A percentile compares a stretch with the other conserved stretches of the same genome.
Conservation (phyloP, 2,113 vertebrate genomes). For the Spermophilus dauricus region DNA sequence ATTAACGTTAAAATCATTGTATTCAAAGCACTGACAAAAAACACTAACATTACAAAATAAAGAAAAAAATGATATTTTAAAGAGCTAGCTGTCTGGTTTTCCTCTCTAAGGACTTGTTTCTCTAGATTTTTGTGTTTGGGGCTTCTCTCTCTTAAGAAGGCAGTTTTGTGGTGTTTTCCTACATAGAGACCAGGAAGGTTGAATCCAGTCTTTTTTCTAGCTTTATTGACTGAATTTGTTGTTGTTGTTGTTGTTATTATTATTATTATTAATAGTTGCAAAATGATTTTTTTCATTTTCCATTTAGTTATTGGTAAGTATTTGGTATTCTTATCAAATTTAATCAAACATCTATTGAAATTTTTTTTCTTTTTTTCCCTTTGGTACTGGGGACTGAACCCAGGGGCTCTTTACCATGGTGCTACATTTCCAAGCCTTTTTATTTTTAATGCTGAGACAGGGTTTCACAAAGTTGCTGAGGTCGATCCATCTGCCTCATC, state of each 20-base stretch:
- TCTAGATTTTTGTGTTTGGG: not conserved
- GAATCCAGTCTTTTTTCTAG: not conserved
- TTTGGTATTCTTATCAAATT: not conserved
- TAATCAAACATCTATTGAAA: not conserved
- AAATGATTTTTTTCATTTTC: not conserved
- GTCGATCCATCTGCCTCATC: no score
- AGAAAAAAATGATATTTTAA: not conserved
- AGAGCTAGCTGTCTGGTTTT: not conserved
- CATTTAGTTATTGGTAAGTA: not conserved
- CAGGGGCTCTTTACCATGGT: no score
- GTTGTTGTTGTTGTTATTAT: not conserved
- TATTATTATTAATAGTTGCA: not conserved
- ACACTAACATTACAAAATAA: not conserved
- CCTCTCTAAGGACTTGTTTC: not conserved
- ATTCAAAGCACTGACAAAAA: not conserved
- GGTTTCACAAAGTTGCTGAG: no score
- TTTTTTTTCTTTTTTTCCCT: not conserved
- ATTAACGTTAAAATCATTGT: conserved; percentile 9
- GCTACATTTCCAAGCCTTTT: no score
- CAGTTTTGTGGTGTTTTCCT: not conserved
- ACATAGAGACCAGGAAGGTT: not conserved
- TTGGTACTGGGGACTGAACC: no score
- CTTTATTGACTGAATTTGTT: not conserved
- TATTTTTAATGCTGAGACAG: no score
- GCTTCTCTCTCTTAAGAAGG: not conserved